Conservation (phyloP, 2,113 vertebrate species). For the Tiliqua scincoides region DNA sequence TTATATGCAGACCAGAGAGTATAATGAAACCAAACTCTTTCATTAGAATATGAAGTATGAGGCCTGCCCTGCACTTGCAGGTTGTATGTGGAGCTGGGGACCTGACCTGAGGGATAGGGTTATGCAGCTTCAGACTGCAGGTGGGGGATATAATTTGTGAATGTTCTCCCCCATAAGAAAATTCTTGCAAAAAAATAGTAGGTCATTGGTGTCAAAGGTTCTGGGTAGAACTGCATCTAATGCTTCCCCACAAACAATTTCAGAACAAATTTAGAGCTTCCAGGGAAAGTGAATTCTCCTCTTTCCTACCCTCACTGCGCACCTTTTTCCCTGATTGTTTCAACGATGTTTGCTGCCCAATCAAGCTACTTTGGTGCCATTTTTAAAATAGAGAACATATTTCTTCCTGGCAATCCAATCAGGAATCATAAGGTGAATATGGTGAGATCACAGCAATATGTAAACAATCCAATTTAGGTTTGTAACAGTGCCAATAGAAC, state of each 20-base stretch:
- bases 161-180: too few relatives aligned
- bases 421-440: not conserved
- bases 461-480: not conserved
- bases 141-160: not conserved
- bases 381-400: not conserved
- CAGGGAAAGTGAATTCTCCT: too few relatives aligned
- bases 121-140: not conserved
- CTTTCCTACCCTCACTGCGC: too few relatives aligned
- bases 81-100: not conserved
- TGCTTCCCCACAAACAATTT: not conserved
- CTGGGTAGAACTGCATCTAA: too few relatives aligned
- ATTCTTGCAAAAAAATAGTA: not conserved
- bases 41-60: not conserved
- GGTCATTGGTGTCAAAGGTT: not conserved
- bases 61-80: not conserved
- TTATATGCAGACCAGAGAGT: constrained; percentile 29
- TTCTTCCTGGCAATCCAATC: not conserved
- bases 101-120: not conserved
- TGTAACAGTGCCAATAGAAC: not conserved
- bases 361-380: not conserved
- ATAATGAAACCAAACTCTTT: constrained; percentile 42
- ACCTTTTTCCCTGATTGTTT: not conserved
- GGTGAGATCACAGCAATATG: too few relatives aligned
- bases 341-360: too few relatives aligned
- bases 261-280: not conserved